Conservation (phyloP, 1,140 invertebrate species). For the Drosophila takahashii region DNA sequence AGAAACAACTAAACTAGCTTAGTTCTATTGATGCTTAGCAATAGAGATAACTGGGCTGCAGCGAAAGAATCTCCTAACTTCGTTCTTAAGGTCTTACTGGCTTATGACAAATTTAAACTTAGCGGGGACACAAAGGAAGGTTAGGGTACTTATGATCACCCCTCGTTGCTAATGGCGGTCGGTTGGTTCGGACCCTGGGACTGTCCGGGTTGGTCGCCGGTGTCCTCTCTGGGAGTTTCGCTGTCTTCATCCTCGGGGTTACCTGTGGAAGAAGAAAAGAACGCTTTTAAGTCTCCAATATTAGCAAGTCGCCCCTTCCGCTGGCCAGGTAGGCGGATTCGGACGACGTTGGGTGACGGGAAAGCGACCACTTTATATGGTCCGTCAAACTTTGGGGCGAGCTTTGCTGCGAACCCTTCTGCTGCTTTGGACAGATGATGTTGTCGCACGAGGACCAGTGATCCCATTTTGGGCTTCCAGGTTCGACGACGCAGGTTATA, state of each 20-base stretch:
- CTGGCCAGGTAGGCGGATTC: neutral
- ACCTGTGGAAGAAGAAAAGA: neutral
- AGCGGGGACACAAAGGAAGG: neutral
- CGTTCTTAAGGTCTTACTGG: neutral
- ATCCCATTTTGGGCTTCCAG: too few species aligned
- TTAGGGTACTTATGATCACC: neutral
- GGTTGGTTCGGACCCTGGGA: neutral
- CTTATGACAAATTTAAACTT: neutral
- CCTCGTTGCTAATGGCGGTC: too few species aligned
- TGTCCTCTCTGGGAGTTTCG: neutral
- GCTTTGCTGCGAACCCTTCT: neutral
- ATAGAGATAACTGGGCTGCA: neutral
- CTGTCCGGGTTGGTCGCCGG: slow-evolving; percentile 1
- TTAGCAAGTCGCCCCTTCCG: neutral
- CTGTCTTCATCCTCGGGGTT: neutral
- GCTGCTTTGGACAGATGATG: too few species aligned
- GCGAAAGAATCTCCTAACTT: neutral
- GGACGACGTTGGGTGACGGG: neutral
- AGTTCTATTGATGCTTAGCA: neutral
- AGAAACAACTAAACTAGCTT: neutral
- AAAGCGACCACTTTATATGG: slow-evolving; percentile 1
- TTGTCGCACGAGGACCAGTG: too few species aligned
- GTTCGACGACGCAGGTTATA: too few species aligned
- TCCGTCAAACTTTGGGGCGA: neutral
- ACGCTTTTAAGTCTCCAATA: neutral